Base-by-base conservation (phyloP, 2,888 invertebrate species). In the Spilosoma lubricipeda region DNA sequence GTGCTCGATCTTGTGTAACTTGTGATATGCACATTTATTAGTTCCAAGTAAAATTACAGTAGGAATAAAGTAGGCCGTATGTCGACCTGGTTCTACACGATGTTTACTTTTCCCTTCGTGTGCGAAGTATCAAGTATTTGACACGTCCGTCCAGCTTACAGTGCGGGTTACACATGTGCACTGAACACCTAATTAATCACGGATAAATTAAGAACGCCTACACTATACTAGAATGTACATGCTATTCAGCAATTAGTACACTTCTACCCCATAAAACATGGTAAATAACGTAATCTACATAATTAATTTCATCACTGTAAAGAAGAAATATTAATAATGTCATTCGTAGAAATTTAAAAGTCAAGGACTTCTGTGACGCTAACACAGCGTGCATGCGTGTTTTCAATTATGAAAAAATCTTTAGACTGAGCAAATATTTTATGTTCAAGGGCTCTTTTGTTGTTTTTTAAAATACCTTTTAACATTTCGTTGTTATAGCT, bases 1-100 rank as follows among this genome's bases (percentile, higher is more conserved):
- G 27, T n/a, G 27, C 27, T 63, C 15, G 1, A 27, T 27, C 15
- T 63, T 63, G 39, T 39, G 39, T 39, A 27, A n/a, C 30, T 13
- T 63, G 59, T 63, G 5, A 27, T 15, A 30, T 15, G 27, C 15
- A 63, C 30, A 27, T 59, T 59, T n/a, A 59, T 63, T 63, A 36
- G 69, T 59, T 70, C 13, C 70, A 63, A 56, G 72, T 59, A 59
- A 72, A 74, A 76, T 63, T 77, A 71, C 75, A 85, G 87, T 87
- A 84, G 77, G 87, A 39, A 39, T 39, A 59, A 93, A 92, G 88
- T 92, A 92, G 93, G 92, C 80, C 92, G 85, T 85, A 79, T 87
- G 83, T 86, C 88, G 91, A 90, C 91, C 91, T 87, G 89, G 87
- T 91, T 83, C 83, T 83, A 86, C 87, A 87, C 88, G 84, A 89